Evolutionary conservation across 2,797 vertebrate genomes (phyloP).

Genomic region (Leontocebus nigricollis): DNA sequence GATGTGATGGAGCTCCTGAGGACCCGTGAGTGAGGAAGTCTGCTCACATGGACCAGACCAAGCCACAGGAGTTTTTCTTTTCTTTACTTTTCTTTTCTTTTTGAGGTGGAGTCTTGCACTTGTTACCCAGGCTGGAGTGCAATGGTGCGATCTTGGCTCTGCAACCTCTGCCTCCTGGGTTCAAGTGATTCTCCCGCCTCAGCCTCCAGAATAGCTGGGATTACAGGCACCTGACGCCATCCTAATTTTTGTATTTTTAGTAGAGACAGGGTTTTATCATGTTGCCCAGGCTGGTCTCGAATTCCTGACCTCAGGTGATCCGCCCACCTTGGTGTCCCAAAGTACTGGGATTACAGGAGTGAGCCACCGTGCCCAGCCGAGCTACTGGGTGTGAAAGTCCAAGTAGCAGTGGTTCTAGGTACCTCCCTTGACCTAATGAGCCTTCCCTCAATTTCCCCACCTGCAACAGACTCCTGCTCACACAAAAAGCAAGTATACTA

Average conservation of each 20-base stretch:
- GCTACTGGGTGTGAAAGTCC: neutral
- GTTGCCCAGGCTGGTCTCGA: neutral
- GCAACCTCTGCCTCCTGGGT: neutral
- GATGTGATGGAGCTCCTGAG: rapidly evolving
- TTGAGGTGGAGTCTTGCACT: neutral
- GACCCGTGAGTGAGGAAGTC: neutral
- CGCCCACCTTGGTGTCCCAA: neutral
- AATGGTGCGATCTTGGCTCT: neutral
- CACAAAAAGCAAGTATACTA: neutral
- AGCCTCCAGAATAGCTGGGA: neutral
- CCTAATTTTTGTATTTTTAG: neutral
- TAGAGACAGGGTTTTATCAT: neutral
- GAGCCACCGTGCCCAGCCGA: neutral
- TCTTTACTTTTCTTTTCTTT: neutral
- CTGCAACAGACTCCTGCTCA: neutral
- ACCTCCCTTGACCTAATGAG: neutral
- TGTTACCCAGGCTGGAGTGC: neutral
- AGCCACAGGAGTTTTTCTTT: neutral
- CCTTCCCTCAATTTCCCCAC: neutral
- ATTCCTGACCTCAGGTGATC: neutral
- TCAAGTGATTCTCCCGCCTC: neutral
- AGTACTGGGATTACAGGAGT: neutral
- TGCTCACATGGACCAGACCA: neutral
- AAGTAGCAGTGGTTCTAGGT: neutral
- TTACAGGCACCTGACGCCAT: neutral